Evolutionary conservation across 1,140 invertebrate genomes (phyloP), one percentile per base, ranked within the genome.

Genomic region (Coelopa frigida): DNA sequence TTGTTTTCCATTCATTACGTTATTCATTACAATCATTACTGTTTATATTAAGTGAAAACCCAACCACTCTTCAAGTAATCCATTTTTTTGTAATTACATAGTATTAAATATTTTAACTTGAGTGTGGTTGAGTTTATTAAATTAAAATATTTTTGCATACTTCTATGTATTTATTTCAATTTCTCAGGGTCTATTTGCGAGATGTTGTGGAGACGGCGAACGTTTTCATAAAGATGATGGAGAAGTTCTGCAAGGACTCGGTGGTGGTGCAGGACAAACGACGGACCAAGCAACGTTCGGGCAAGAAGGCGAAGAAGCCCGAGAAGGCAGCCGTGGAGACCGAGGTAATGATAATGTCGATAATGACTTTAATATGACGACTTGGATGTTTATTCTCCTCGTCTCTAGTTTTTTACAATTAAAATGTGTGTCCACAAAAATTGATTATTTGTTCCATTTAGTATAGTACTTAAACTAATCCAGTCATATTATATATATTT

Each of bases 161-260:
- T 33, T 20, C 18, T 39, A 26, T 43, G 11, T 47, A n/a, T 27
- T 31, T 45, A 49, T 38, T 68, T 69, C 46, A 17, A 18, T 14
- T 11, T 41, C n/a, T 21, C 56, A 89, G 87, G 56, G 70, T 78
- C 2, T 97, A 89, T 70, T 73, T 97, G 36, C 79, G 82, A 44
- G 93, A 98, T 72, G 73, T 98, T 11, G 73, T 94, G 11, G 85
- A 94, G 66, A 91, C 89, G 0, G 82, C 82, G 21, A 92, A 98
- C 72, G 74, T 95, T 48, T 98, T 95, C 68, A 65, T 98, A 36
- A 94, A 91, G 76, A 85, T 96, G 80, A 69, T 98, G 48, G 88
- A 97, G 68, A 72, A 81, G 40, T 89, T 82, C 68, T 85, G 81
- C 47, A 80, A 75, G 55, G 80, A 81, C 48, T 76, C 75, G 15